Base-by-base conservation (phyloP, 1,140 invertebrate species). In the Zaprionus camerounensis region DNA sequence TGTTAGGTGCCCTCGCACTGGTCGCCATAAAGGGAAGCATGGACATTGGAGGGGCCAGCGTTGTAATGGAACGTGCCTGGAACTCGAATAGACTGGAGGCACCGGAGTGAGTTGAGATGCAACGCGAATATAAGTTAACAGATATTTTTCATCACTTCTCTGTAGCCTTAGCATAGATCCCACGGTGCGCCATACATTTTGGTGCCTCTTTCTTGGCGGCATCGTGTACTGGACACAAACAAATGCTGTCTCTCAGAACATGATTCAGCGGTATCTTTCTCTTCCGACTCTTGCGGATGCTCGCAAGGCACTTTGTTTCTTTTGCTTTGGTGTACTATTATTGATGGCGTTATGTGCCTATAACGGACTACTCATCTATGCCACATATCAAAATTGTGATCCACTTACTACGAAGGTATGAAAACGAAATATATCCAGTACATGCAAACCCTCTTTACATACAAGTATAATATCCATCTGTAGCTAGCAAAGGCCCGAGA, bases 241-340 rank as follows among this genome's bases (percentile, higher is more conserved):
- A 36, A 96, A 96, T 80, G 95, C 95, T 0, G 95, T 97, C 6
- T 97, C 97, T 87, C 97, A 98, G 82, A 97, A 94, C 74, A 97
- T 95, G 96, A 95, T 95, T 69, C 96, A 96, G 80, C 92, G 95
- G 53, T 96, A 96, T 83, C 91, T 96, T 6, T 92, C 96, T 0
- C 86, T 96, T 51, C 95, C 96, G 1, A 96, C 94, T 0, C 90
- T 97, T 1, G 93, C 93, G 26, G 94, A 95, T 26, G 96, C 95
- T 5, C 94, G 94, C 73, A 94, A 94, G 22, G 95, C 95, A 13
- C 91, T 96, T 9, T 94, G 94, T 91, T 90, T 94, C n/a, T 96
- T 95, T 84, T 92, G 95, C 46, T 77, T 93, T 31, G 95, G 95
- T 53, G 90, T 94, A 70, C 70, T 94, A 13, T 46, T 93, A 7